Conservation (phyloP, 2,888 invertebrate genomes). For the Micoletzkya japonica region DNA sequence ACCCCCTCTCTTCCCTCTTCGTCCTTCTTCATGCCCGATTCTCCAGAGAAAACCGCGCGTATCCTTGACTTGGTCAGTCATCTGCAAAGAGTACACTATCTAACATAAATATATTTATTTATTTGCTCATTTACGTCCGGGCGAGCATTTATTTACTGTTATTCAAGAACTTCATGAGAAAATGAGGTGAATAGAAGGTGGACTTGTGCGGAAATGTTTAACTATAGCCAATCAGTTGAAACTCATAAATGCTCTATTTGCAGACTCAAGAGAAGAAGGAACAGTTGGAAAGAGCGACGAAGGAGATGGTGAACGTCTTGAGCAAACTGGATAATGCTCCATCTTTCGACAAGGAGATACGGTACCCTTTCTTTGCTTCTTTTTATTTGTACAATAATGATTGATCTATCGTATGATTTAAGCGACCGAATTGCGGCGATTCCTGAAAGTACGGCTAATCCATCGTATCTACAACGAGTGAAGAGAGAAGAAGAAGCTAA, state of each 20-base stretch:
- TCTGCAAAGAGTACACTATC: not conserved
- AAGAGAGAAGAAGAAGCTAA: slow-evolving; percentile 39
- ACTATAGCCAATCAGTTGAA: not conserved
- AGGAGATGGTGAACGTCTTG: slow-evolving; percentile 45
- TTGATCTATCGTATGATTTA: slow-evolving; percentile 9
- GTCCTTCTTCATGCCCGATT: slow-evolving; percentile 1
- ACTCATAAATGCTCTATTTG: not conserved
- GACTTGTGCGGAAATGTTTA: not conserved
- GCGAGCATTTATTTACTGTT: not conserved
- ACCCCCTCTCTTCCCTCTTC: not conserved
- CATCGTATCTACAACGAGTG: slow-evolving; percentile 29
- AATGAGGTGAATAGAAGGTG: not conserved
- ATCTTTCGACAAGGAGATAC: slow-evolving; percentile 54
- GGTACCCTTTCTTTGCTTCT: slow-evolving; percentile 31
- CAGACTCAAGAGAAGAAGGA: slow-evolving; percentile 13
- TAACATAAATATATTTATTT: not conserved
- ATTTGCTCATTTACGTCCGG: too few species aligned
- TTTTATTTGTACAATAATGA: not conserved
- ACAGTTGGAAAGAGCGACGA: slow-evolving; percentile 31
- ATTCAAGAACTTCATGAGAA: not conserved
- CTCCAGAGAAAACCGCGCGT: slow-evolving; percentile 11
- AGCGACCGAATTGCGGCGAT: slow-evolving; percentile 40
- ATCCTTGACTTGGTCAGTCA: slow-evolving; percentile 10
- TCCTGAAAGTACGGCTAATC: slow-evolving; percentile 46
- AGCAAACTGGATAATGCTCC: slow-evolving; percentile 53